These are phyloP conservation scores for Lymantria monacha DNA, from an alignment of 2,888 invertebrate species.

Conservation along the genomic window DNA sequence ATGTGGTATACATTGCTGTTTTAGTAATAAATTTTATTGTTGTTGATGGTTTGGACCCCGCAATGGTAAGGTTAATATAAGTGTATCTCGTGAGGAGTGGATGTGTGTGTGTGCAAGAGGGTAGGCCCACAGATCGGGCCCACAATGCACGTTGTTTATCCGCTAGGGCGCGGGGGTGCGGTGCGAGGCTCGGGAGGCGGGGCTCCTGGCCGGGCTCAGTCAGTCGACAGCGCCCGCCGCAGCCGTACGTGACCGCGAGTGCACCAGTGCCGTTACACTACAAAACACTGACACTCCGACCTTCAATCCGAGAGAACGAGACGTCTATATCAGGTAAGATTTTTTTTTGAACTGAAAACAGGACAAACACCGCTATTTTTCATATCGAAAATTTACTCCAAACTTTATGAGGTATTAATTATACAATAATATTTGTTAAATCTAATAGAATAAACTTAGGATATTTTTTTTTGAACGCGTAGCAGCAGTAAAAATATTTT, in stretches of 20 bases:
- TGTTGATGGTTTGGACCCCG: slow-evolving; percentile 7
- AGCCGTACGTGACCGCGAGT: slow-evolving; percentile 63
- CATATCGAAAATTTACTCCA: neutral
- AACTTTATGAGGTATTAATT: slow-evolving; percentile 17
- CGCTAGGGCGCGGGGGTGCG: slow-evolving; percentile 62
- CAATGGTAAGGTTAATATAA: slow-evolving; percentile 30
- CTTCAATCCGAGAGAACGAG: slow-evolving; percentile 77
- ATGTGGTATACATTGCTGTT: slow-evolving; percentile 32
- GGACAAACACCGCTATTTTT: slow-evolving; percentile 18
- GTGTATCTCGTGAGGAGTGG: slow-evolving; percentile 41
- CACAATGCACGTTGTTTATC: slow-evolving; percentile 82
- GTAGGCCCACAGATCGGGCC: slow-evolving; percentile 72
- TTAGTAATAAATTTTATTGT: neutral
- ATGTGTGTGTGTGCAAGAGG: slow-evolving; percentile 51
- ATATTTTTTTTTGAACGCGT: slow-evolving; percentile 16
- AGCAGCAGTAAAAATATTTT: slow-evolving; percentile 16
- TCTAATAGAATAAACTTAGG: neutral
- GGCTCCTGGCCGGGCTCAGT: slow-evolving; percentile 76
- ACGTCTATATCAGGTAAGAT: slow-evolving; percentile 75
- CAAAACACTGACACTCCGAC: slow-evolving; percentile 66
- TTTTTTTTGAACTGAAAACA: slow-evolving; percentile 39
- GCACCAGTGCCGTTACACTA: slow-evolving; percentile 49
- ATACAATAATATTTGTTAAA: slow-evolving; percentile 16
- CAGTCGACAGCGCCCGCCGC: slow-evolving; percentile 64
- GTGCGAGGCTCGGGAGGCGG: slow-evolving; percentile 46